Evolutionary conservation across 2,113 vertebrate species (phyloP), one percentile per base, ranked within the genome.

Genomic region (Carassius gibelio): DNA sequence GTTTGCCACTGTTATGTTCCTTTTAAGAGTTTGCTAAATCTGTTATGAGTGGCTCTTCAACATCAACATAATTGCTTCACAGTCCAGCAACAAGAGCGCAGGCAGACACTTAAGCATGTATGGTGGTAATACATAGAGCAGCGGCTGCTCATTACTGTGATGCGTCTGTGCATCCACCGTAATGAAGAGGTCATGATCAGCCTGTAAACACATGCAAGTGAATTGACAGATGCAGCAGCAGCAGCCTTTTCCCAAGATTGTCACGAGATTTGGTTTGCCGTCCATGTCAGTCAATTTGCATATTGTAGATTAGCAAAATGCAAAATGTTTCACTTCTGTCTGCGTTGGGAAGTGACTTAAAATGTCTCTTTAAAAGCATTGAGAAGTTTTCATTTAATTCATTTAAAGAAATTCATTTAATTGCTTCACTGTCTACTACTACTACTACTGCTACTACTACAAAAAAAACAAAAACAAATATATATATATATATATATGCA

Each of bases 11-110:
- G 80, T 34, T 81, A 50, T n/a, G 62, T 69, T 81, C 48, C 15
- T 55, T 42, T 81, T 81, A 69, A 69, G 79, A 69, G 64, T 81
- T 81, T 81, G 62, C 62, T 81, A 52, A 81, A 81, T 81, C 61
- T 81, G 64, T 68, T 81, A 81, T 5, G 4, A 81, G 62, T 81
- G 64, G 15, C 80, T 52, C 80, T 81, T 81, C 64, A 81, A 36
- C 45, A 11, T 81, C 62, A 69, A 52, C 45, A 26, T 81, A 81
- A 81, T 81, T 81, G 64, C 80, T 6, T 69, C 59, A 81, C 62
- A n/a, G 80, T 69, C 26, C 23, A 52, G 62, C 64, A 68, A 69
- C 26, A 69, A 50, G 45, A 36, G 45, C 10, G 10, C 62, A 81
- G 62, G 19, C 62, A 52, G 42, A 76, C 50, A 55, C 75, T 52